A percentile compares a stretch with the other conserved stretches of the same genome.
These are phyloP conservation scores for Pemphigus obesinymphae DNA, from an alignment of 1,140 invertebrate genomes.

Conservation along the genomic window DNA sequence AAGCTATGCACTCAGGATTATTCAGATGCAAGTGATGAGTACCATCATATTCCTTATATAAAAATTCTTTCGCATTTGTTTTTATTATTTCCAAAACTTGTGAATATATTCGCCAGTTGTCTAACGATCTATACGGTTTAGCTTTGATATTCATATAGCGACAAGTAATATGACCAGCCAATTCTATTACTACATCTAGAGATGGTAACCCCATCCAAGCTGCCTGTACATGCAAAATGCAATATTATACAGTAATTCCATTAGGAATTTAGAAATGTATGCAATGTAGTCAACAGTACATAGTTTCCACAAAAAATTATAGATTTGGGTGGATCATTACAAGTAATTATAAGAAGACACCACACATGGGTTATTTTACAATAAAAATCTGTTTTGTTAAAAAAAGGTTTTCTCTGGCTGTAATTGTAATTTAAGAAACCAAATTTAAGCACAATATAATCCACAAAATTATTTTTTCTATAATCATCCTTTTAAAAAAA, in stretches of 20 bases:
- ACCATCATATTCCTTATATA: conserved; percentile 67
- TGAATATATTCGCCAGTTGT: conserved; percentile 62
- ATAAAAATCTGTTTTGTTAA: too few species aligned
- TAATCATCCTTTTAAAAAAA: too few species aligned
- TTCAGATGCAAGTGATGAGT: conserved; percentile 82
- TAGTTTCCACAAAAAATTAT: too few species aligned
- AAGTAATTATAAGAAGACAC: too few species aligned
- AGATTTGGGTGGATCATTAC: too few species aligned
- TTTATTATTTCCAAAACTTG: conserved; percentile 63
- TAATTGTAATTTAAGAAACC: too few species aligned
- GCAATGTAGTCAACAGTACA: background rate
- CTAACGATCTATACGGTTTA: conserved; percentile 60
- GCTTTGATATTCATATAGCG: conserved; percentile 74
- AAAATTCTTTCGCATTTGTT: conserved; percentile 57
- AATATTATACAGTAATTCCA: background rate
- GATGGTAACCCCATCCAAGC: conserved; percentile 64
- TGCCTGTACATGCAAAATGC: conserved; percentile 53
- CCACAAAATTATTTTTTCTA: too few species aligned
- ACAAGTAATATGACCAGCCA: conserved; percentile 67
- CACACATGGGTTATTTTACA: too few species aligned
- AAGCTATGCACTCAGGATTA: conserved; percentile 63
- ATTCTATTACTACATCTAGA: conserved; percentile 64
- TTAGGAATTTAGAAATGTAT: background rate
- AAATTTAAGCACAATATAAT: too few species aligned
- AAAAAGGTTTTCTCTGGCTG: too few species aligned